Evolutionary conservation across 2,797 vertebrate genomes (phyloP).

Genomic region (Argentina silus): DNA sequence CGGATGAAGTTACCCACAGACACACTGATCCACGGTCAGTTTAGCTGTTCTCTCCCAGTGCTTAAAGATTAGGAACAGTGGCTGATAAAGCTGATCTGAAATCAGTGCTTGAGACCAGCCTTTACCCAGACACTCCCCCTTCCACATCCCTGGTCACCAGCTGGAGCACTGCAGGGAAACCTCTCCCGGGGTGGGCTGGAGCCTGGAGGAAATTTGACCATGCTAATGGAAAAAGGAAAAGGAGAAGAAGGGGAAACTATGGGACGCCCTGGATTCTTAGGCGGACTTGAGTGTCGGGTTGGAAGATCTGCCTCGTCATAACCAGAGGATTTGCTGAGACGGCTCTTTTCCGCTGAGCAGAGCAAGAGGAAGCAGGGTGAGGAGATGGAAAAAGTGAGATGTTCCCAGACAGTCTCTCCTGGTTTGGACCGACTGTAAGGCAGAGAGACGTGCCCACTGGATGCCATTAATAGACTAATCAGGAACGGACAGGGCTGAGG

Average conservation of each 20-base stretch:
- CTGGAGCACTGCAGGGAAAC: not conserved
- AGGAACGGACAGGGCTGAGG: not conserved
- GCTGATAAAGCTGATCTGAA: not conserved
- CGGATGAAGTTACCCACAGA: not conserved
- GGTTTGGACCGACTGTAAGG: slow-evolving; percentile 28
- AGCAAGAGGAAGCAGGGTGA: slow-evolving; percentile 45
- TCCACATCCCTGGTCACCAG: too few species aligned
- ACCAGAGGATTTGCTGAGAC: slow-evolving; percentile 58
- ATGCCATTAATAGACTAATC: not conserved
- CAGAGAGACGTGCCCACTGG: slow-evolving; percentile 24
- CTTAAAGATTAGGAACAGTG: not conserved
- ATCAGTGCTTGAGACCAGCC: not conserved
- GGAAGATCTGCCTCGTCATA: slow-evolving; percentile 48
- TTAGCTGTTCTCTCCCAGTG: not conserved
- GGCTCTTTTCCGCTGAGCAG: slow-evolving; percentile 53
- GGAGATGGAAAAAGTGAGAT: slow-evolving; percentile 66
- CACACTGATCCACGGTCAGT: not conserved
- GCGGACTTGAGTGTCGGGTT: slow-evolving; percentile 34
- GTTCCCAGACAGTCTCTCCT: slow-evolving; percentile 35
- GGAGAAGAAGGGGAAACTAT: slow-evolving; percentile 18
- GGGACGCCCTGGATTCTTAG: slow-evolving; percentile 37
- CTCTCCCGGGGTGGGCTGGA: not conserved
- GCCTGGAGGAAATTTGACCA: slow-evolving; percentile 6
- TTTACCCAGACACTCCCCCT: not conserved
- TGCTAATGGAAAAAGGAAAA: slow-evolving; percentile 37